Conservation (phyloP, 1,140 invertebrate genomes). For the Aphis craccivora region DNA sequence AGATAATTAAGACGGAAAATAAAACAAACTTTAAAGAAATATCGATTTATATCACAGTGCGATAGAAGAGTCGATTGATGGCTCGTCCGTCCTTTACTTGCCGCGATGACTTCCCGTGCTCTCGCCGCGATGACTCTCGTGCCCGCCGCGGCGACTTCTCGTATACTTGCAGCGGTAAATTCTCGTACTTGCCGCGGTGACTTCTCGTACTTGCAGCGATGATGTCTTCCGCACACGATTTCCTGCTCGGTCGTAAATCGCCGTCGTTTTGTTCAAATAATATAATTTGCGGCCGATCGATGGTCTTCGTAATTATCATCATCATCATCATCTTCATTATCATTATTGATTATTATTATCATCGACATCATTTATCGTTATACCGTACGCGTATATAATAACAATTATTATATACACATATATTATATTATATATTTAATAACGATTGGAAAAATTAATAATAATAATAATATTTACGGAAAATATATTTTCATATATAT, state of each 20-base stretch:
- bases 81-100: not conserved
- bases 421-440: slow-evolving; percentile 10
- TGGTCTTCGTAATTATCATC: not conserved
- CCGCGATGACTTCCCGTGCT: not conserved
- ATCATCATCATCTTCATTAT: not conserved
- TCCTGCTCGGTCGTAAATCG: not conserved
- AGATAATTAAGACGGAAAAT: not conserved
- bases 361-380: not conserved
- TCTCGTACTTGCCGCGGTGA: too few relatives aligned
- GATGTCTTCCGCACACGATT: not conserved
- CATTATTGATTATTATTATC: not conserved
- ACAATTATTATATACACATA: not conserved
- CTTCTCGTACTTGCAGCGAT: too few relatives aligned
- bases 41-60: slow-evolving; percentile 46
- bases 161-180: too few relatives aligned
- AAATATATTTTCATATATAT: not conserved
- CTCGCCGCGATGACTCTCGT: not conserved
- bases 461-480: not conserved
- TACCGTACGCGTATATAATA: not conserved
- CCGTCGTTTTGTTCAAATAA: not conserved
- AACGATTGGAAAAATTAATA: slow-evolving; percentile 11
- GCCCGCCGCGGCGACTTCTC: too few relatives aligned
- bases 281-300: not conserved
- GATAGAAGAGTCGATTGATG: slow-evolving; percentile 33
- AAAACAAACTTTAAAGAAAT: not conserved